Percentiles rank a stretch among this genome's conserved stretches.
phyloP scores from a whole-genome alignment of 2,888 invertebrate species.

The Drosophila kambysellisi region DNA sequence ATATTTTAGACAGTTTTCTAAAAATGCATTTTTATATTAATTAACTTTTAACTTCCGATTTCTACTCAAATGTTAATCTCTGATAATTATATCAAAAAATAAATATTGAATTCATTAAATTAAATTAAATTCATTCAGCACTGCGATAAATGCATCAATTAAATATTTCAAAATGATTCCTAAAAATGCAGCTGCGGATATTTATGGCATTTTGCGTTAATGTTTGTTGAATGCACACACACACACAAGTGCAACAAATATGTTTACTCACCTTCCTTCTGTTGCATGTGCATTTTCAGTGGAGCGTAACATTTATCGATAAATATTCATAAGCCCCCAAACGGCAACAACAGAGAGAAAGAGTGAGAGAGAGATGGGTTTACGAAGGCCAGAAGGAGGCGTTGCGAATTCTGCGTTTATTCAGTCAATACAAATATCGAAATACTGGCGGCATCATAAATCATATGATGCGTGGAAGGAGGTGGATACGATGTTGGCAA shows the following conservation, averaged over 20 bases:
- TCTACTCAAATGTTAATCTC: no score
- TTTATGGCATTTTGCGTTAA: constrained; percentile 33
- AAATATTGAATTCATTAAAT: not conserved
- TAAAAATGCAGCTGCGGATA: constrained; percentile 14
- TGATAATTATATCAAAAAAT: no score
- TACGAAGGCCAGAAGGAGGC: not conserved
- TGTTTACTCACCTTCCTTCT: not conserved
- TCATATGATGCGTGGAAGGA: not conserved
- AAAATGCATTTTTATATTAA: not conserved
- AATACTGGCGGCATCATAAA: not conserved
- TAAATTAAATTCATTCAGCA: not conserved
- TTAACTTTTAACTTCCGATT: not conserved
- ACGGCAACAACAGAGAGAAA: not conserved
- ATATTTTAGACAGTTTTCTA: not conserved
- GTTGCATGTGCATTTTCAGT: constrained; percentile 12
- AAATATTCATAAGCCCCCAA: constrained; percentile 22
- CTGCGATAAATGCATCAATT: not conserved
- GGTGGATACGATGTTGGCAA: not conserved
- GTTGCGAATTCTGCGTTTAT: constrained; percentile 1
- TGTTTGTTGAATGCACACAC: constrained; percentile 4
- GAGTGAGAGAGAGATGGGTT: not conserved
- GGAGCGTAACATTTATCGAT: constrained; percentile 40
- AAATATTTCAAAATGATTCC: not conserved
- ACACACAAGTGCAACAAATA: not conserved
- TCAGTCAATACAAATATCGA: constrained; percentile 3